Evolutionary conservation across 2,797 vertebrate genomes (phyloP), one percentile per base, ranked within the genome.

Genomic region (Acanthurus lineatus): DNA sequence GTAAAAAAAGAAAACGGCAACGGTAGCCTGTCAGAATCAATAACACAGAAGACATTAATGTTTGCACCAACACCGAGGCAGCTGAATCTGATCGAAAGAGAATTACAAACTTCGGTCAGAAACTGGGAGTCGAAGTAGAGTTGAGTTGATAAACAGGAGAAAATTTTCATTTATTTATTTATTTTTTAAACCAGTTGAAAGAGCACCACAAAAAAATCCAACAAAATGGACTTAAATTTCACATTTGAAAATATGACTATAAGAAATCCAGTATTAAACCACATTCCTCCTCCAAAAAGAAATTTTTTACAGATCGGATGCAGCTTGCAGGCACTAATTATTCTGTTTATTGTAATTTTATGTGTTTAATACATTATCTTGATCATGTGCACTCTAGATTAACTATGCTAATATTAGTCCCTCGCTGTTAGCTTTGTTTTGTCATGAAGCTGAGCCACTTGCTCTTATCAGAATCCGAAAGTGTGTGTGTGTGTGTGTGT

Each of bases 71-170:
- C 69, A 64, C 65, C 19, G 22, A 81, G 62, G 53, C 25, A 65
- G 69, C 47, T 38, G 52, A 80, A 81, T 44, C 67, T 5, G 35
- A 80, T 72, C 47, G 14, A 70, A 70, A 77, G 51, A 82, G 58
- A 87, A 82, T 83, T 51, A 84, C 16, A 69, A 80, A 81, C 57
- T 63, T 66, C 69, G 20, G 74, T 62, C 61, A 59, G 25, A 80
- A 56, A 9, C 62, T 68, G 20, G 47, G 40, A 63, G 42, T 60
- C 64, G 54, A 76, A 80, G 16, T 64, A 11, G 17, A 17, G 15
- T 32, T 58, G 17, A 17, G 15, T 32, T 58, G 40, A 48, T 54
- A 44, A 44, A 63, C 48, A 47, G 3, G 9, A 35, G n/a, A 20
- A 63, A 44, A 17, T 9, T 17, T 9, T 19, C 28, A 56, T 56